A percentile compares a stretch with the other conserved stretches of the same genome.
phyloP scores from a whole-genome alignment of 2,888 invertebrate species.

The Galerucella pusilla region DNA sequence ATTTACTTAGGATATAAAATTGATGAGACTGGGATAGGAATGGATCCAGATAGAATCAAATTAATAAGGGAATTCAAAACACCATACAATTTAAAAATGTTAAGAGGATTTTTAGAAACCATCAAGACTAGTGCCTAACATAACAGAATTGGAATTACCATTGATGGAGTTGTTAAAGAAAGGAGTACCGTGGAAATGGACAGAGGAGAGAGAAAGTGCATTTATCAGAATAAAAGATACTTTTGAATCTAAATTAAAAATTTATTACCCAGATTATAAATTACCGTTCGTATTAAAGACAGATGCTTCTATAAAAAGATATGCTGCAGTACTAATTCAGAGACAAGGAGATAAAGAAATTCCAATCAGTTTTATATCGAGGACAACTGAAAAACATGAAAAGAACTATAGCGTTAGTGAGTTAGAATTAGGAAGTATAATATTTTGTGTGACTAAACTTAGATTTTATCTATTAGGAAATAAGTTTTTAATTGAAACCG shows the following conservation, averaged over 20 bases:
- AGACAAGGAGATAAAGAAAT: slow-evolving; percentile 4
- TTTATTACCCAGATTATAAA: slow-evolving; percentile 13
- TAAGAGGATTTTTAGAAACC: slow-evolving; percentile 54
- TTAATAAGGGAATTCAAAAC: slow-evolving; percentile 48
- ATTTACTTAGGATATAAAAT: slow-evolving; percentile 52
- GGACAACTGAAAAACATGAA: slow-evolving; percentile 20
- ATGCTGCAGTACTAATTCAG: slow-evolving; percentile 20
- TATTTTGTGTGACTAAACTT: slow-evolving; percentile 22
- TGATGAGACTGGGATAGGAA: slow-evolving; percentile 45
- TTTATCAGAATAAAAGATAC: slow-evolving; percentile 3
- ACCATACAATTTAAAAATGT: slow-evolving; percentile 49
- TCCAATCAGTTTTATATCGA: slow-evolving; percentile 25
- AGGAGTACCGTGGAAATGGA: slow-evolving; percentile 14
- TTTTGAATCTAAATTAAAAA: slow-evolving; percentile 20
- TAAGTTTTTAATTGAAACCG: slow-evolving; percentile 26
- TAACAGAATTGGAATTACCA: neutral
- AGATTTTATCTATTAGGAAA: slow-evolving; percentile 1
- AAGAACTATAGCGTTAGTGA: slow-evolving; percentile 16
- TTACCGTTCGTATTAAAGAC: slow-evolving; percentile 15
- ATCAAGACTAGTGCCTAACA: slow-evolving; percentile 7
- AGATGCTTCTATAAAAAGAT: slow-evolving; percentile 15
- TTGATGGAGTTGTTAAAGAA: slow-evolving; percentile 9
- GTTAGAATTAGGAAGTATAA: slow-evolving; percentile 23
- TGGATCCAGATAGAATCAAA: too few species aligned
- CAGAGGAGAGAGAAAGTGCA: slow-evolving; percentile 10